These are phyloP conservation scores for Ciona savignyi DNA, from an alignment of 23 tunicate genomes.

Conservation along the genomic window DNA sequence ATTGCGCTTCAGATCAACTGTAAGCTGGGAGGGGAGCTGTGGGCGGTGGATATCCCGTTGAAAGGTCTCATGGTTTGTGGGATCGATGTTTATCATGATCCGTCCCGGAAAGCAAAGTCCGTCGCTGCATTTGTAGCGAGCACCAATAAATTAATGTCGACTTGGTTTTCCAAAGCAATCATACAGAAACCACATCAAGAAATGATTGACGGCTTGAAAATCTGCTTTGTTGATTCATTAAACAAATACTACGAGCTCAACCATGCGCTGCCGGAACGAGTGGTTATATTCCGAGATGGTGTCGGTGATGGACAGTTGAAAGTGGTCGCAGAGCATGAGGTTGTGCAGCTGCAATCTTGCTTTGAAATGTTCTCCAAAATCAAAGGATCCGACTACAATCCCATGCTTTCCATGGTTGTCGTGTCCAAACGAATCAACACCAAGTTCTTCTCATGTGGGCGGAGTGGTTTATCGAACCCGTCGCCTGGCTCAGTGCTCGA, in stretches of 20 bases:
- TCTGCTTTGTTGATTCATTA: conserved; percentile 55
- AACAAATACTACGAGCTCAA: conserved; percentile 71
- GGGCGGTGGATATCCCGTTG: conserved; percentile 68
- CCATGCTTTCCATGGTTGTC: conserved; percentile 68
- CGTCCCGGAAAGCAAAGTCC: conserved; percentile 55
- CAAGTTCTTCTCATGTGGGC: conserved; percentile 22
- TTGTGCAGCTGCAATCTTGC: conserved; percentile 56
- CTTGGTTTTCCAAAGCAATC: conserved; percentile 76
- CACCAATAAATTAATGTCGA: conserved; percentile 45
- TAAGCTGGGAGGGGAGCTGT: conserved; percentile 89
- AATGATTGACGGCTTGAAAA: conserved; percentile 58
- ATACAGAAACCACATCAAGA: conserved; percentile 66
- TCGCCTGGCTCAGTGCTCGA: conserved; percentile 91
- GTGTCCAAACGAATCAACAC: conserved; percentile 84
- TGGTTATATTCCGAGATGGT: conserved; percentile 95
- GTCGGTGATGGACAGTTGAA: conserved; percentile 93
- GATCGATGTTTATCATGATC: conserved; percentile 87
- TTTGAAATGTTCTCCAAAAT: conserved; percentile 57
- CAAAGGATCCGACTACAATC: conserved; percentile 43
- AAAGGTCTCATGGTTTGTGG: conserved; percentile 84
- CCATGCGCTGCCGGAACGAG: conserved; percentile 73
- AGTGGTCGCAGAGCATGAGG: conserved; percentile 72
- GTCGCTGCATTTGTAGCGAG: conserved; percentile 88
- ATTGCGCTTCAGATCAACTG: conserved; percentile 94
- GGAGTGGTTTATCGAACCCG: conserved; percentile 49